Percentiles rank a stretch among this genome's conserved stretches.
Evolutionary conservation across 2,797 vertebrate species (phyloP).

Genomic region (Avahi laniger): DNA sequence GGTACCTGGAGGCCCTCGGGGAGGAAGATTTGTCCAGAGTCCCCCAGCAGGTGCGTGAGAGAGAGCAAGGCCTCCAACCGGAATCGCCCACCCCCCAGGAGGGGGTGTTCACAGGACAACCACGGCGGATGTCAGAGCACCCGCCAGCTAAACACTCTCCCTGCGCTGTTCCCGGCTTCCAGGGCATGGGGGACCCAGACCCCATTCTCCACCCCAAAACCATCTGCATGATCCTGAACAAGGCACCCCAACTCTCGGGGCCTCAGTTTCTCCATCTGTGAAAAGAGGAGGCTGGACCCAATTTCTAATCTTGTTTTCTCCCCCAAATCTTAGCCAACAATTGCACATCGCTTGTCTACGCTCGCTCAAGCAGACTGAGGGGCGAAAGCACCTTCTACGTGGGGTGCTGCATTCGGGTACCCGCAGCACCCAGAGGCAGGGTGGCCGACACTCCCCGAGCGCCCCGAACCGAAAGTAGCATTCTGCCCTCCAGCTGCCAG

Average conservation of each 20-base stretch:
- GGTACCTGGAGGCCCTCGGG: accelerated
- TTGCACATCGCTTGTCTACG: accelerated
- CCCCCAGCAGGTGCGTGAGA: not conserved
- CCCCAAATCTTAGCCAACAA: not conserved
- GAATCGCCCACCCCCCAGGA: not conserved
- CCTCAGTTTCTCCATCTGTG: not conserved
- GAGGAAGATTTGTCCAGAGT: not conserved
- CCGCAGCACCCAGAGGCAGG: not conserved
- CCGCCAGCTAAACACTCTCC: not conserved
- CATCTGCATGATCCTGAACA: accelerated
- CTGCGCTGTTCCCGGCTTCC: not conserved
- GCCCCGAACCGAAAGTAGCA: not conserved
- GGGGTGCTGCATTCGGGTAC: too few species aligned
- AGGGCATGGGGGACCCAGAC: too few species aligned
- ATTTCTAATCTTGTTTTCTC: not conserved
- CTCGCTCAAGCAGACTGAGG: not conserved
- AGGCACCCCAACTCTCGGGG: not conserved
- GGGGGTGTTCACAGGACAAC: not conserved
- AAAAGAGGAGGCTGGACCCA: not conserved
- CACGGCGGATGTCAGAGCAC: not conserved
- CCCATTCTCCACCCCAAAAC: too few species aligned
- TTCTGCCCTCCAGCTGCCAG: not conserved
- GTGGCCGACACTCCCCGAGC: accelerated
- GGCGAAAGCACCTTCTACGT: not conserved
- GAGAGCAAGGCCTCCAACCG: not conserved